phyloP scores from a whole-genome alignment of 2,888 invertebrate species.

The Tachina lurida region DNA sequence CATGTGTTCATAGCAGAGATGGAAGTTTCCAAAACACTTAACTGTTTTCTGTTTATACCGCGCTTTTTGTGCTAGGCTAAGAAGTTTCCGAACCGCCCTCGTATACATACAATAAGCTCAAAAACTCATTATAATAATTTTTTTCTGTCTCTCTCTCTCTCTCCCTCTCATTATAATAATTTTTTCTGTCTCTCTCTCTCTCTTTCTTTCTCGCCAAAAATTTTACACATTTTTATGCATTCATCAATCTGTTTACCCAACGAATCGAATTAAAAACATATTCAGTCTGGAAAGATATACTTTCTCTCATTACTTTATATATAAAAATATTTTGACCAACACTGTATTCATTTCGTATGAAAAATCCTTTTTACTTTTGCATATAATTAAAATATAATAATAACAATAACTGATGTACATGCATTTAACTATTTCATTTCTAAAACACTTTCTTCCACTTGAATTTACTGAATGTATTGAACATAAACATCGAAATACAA shows the following conservation, averaged over 20 bases:
- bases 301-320: too few species aligned
- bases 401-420: conserved; percentile 4
- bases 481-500: not conserved
- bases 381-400: not conserved
- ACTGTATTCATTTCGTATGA: not conserved
- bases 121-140: not conserved
- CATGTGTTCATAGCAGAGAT: too few species aligned
- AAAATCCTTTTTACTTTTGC: not conserved
- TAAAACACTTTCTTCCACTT: conserved; percentile 16
- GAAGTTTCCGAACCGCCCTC: too few species aligned
- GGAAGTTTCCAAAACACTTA: too few species aligned
- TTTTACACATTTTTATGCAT: not conserved
- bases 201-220: not conserved
- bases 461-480: conserved; percentile 1
- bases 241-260: too few species aligned
- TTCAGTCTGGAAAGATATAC: too few species aligned
- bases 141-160: too few species aligned
- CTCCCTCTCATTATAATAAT: not conserved
- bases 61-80: too few species aligned
- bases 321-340: not conserved
- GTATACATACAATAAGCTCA: not conserved
- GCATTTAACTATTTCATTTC: not conserved
- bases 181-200: too few species aligned
- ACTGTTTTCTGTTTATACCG: too few species aligned
- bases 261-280: too few species aligned